These are phyloP conservation scores for Ichneumon xanthorius DNA, from an alignment of 2,888 invertebrate species.

Conservation along the genomic window DNA sequence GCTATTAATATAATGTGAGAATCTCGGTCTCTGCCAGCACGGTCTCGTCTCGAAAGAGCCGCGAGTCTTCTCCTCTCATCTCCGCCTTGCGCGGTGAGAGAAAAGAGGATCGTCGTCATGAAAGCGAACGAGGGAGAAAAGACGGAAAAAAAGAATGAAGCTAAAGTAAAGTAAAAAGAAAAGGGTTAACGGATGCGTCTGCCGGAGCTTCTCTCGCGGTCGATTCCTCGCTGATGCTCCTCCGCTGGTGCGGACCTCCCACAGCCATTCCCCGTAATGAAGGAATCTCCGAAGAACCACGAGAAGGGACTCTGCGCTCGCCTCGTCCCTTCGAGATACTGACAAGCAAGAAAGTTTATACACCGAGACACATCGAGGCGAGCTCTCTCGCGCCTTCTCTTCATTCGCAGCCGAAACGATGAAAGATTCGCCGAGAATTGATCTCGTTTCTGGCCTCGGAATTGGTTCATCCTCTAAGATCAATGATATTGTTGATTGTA, in stretches of 20 bases:
- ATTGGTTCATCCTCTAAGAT: neutral
- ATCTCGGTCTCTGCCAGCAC: conserved; percentile 63
- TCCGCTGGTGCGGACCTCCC: conserved; percentile 59
- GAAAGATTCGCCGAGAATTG: neutral
- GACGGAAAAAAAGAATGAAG: neutral
- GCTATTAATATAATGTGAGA: conserved; percentile 76
- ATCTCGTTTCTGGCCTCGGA: neutral
- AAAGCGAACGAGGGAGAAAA: conserved; percentile 40
- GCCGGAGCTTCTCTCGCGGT: conserved; percentile 49
- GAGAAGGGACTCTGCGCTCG: conserved; percentile 32
- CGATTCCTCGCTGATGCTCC: conserved; percentile 39
- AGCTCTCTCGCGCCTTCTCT: neutral
- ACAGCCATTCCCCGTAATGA: conserved; percentile 68
- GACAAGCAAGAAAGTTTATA: conserved; percentile 5
- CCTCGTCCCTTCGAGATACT: neutral
- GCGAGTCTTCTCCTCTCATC: neutral
- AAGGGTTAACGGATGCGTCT: conserved; percentile 59
- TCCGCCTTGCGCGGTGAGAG: conserved; percentile 18
- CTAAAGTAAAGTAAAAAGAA: conserved; percentile 28
- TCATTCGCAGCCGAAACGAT: neutral
- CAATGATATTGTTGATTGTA: neutral
- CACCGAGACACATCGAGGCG: neutral
- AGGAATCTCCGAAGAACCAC: conserved; percentile 65
- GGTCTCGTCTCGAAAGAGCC: conserved; percentile 49
- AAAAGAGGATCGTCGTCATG: conserved; percentile 37